Percentiles rank a stretch among this genome's conserved stretches.
These are phyloP conservation scores for Datnioides undecimradiatus DNA, from an alignment of 2,113 vertebrate species.

Conservation along the genomic window DNA sequence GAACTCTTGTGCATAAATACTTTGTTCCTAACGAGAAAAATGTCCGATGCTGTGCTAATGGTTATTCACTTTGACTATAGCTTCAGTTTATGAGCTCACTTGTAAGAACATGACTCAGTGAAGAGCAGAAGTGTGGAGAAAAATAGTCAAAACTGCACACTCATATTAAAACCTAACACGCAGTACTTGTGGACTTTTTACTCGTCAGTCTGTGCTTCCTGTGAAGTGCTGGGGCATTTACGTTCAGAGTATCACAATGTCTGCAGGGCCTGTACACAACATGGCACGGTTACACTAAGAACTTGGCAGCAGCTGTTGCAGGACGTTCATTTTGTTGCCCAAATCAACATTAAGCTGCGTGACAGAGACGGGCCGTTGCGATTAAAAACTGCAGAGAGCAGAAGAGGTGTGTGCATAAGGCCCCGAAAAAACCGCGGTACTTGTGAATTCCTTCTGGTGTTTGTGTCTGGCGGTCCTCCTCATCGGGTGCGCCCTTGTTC, in stretches of 20 bases:
- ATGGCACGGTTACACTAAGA: conserved; percentile 67
- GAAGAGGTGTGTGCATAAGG: conserved; percentile 19
- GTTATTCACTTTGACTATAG: conserved; percentile 17
- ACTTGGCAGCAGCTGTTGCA: conserved; percentile 64
- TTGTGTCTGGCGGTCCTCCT: conserved; percentile 69
- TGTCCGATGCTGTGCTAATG: conserved; percentile 4
- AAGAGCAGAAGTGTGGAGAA: not conserved
- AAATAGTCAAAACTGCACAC: conserved; percentile 50
- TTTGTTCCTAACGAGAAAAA: conserved; percentile 59
- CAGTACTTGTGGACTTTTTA: not conserved
- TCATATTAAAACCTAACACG: conserved; percentile 46
- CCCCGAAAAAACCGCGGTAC: conserved; percentile 60
- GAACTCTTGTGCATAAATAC: conserved; percentile 85
- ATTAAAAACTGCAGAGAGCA: conserved; percentile 10
- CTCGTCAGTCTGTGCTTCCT: conserved; percentile 32
- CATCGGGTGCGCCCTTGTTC: conserved; percentile 78
- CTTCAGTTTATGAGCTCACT: conserved; percentile 42
- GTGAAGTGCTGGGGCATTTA: conserved; percentile 50
- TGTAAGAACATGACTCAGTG: conserved; percentile 56
- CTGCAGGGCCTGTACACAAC: conserved; percentile 61
- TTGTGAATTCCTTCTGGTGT: conserved; percentile 64
- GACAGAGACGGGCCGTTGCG: conserved; percentile 18
- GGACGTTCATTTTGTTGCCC: conserved; percentile 60
- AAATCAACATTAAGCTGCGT: conserved; percentile 28
- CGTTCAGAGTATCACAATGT: conserved; percentile 59